Percentiles rank a stretch among this genome's conserved stretches.
Evolutionary conservation across 2,797 vertebrate genomes (phyloP).

Genomic region (Rhincodon typus): DNA sequence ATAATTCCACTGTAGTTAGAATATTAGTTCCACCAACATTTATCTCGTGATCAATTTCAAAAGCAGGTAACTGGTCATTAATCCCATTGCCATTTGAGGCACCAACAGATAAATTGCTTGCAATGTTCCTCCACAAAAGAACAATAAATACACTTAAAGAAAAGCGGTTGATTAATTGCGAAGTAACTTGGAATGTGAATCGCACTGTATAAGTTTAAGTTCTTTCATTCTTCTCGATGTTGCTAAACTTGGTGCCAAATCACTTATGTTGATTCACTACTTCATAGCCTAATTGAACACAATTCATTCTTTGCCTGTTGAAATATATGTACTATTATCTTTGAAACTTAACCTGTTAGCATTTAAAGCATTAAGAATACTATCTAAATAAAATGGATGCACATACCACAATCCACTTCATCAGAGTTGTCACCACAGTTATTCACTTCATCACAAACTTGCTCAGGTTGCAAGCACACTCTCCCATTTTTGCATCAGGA

Average conservation of each 20-base stretch:
- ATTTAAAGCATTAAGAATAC: background rate
- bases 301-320: background rate
- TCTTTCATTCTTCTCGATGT: background rate
- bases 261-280: background rate
- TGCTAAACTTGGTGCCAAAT: background rate
- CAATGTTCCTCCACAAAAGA: background rate
- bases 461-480: slow-evolving; percentile 80
- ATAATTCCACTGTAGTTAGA: background rate
- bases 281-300: background rate
- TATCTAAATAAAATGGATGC: slow-evolving; percentile 9
- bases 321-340: background rate
- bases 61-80: background rate
- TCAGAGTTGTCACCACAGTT: slow-evolving; percentile 94
- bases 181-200: background rate
- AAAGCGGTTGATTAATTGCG: background rate
- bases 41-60: background rate
- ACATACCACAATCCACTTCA: slow-evolving; percentile 83
- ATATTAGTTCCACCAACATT: background rate
- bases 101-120: background rate
- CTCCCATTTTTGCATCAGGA: slow-evolving; percentile 82
- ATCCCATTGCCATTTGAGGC: background rate
- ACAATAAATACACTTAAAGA: background rate
- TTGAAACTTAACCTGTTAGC: background rate
- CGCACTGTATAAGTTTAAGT: background rate
- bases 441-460: slow-evolving; percentile 83